A percentile compares a stretch with the other conserved stretches of the same genome.
These are phyloP conservation scores for Sebastes cheni DNA, from an alignment of 2,797 vertebrate genomes.

Conservation along the genomic window DNA sequence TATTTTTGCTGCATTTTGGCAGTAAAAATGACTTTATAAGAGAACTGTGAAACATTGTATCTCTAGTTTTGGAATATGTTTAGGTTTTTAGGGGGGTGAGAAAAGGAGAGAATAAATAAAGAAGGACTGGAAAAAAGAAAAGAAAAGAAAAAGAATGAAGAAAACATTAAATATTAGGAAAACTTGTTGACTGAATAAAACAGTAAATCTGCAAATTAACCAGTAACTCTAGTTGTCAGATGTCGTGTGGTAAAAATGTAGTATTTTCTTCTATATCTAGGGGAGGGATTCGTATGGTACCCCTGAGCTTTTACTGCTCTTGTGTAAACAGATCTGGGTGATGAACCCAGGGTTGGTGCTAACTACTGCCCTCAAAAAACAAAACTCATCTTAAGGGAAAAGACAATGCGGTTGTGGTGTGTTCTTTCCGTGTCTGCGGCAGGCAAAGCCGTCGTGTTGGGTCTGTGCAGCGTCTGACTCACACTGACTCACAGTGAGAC, in stretches of 20 bases:
- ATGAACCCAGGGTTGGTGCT: not conserved
- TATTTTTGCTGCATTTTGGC: not conserved
- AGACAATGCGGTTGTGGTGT: not conserved
- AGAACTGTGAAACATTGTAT: not conserved
- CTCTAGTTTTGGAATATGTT: not conserved
- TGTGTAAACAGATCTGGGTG: not conserved
- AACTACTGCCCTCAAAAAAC: not conserved
- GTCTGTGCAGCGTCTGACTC: conserved; percentile 29
- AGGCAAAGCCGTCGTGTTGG: conserved; percentile 16
- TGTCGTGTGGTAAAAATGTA: not conserved
- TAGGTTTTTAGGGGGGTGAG: rapidly evolving
- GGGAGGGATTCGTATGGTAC: not conserved
- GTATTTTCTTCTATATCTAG: not conserved
- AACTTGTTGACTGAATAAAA: not conserved
- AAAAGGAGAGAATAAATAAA: not conserved
- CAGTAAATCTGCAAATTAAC: not conserved
- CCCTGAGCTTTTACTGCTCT: not conserved
- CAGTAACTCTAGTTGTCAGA: too few relatives aligned
- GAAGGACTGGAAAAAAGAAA: too few relatives aligned
- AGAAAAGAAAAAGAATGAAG: too few relatives aligned
- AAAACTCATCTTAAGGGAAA: not conserved
- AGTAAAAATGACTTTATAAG: not conserved
- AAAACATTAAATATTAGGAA: not conserved
- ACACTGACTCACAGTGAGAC: conserved; percentile 25
- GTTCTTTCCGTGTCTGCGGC: not conserved